Evolutionary conservation across 2,797 vertebrate genomes (phyloP).

Genomic region (Decapterus maruadsi): DNA sequence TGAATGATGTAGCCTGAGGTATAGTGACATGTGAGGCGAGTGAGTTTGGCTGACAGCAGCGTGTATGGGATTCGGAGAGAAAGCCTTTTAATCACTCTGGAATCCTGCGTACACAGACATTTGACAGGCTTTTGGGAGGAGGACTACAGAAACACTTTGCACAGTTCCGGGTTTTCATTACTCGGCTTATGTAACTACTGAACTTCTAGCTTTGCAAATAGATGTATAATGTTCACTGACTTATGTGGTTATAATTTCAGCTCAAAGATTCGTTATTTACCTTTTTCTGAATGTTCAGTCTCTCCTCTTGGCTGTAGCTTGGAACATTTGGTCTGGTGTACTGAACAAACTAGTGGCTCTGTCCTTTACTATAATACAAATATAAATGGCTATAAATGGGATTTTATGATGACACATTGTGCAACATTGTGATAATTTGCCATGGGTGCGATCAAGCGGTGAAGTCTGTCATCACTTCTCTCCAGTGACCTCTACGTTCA

Average conservation of each 20-base stretch:
- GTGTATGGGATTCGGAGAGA: constrained; percentile 31
- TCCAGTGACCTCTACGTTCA: not conserved
- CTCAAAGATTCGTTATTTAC: not conserved
- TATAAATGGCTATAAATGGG: not conserved
- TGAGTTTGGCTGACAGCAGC: constrained; percentile 38
- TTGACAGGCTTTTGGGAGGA: constrained; percentile 32
- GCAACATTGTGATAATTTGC: not conserved
- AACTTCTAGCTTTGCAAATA: constrained; percentile 1
- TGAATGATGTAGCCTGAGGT: constrained; percentile 2
- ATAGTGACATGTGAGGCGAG: constrained; percentile 14
- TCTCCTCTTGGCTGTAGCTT: not conserved
- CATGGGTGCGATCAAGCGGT: not conserved
- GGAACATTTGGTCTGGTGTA: not conserved
- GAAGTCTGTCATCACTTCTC: not conserved
- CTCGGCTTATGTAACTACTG: not conserved
- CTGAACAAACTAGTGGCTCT: not conserved
- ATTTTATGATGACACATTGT: not conserved
- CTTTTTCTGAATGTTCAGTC: not conserved
- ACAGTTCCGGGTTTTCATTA: constrained; percentile 5
- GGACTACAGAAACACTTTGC: constrained; percentile 13
- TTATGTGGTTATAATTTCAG: not conserved
- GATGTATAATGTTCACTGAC: not conserved
- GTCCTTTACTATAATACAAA: not conserved
- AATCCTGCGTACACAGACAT: constrained; percentile 26
- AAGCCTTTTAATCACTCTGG: constrained; percentile 27